Conservation (phyloP, 2,888 invertebrate species). For the Cheiracanthium punctorium region DNA sequence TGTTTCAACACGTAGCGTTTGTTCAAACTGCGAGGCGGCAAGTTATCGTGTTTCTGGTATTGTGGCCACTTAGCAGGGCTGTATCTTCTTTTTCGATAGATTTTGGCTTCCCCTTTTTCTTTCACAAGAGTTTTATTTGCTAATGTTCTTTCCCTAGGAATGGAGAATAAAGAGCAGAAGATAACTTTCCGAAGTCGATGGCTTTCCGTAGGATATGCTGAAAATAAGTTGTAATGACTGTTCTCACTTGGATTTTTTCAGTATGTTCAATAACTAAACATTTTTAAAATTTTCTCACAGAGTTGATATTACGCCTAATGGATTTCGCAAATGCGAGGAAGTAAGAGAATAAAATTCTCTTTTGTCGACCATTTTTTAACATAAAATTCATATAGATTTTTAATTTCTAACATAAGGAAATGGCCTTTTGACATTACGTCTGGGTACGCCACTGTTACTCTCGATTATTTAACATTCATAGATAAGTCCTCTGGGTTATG, state of each 20-base stretch:
- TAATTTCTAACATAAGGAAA: too few species aligned
- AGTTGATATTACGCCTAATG: too few species aligned
- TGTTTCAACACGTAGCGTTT: slow-evolving; percentile 64
- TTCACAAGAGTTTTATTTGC: background rate
- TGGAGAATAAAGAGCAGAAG: background rate
- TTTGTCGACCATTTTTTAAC: too few species aligned
- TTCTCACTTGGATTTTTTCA: slow-evolving; percentile 40
- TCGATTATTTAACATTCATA: too few species aligned
- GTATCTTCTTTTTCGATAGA: slow-evolving; percentile 42
- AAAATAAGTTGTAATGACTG: slow-evolving; percentile 3
- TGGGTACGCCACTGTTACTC: too few species aligned
- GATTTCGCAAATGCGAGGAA: too few species aligned
- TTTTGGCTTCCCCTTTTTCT: slow-evolving; percentile 17
- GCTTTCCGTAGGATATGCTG: background rate
- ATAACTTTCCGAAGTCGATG: background rate
- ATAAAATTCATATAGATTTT: too few species aligned
- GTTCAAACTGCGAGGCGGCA: slow-evolving; percentile 32
- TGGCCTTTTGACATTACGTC: too few species aligned
- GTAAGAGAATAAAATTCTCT: too few species aligned
- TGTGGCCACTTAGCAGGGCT: slow-evolving; percentile 58
- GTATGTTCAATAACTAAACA: too few species aligned
- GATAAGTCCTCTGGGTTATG: too few species aligned
- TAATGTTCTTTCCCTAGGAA: background rate
- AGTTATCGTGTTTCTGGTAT: slow-evolving; percentile 58
- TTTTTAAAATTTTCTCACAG: too few species aligned